A percentile compares a stretch with the other conserved stretches of the same genome.
These are phyloP conservation scores for Notolabrus celidotus DNA, from an alignment of 2,797 vertebrate genomes.

Conservation along the genomic window DNA sequence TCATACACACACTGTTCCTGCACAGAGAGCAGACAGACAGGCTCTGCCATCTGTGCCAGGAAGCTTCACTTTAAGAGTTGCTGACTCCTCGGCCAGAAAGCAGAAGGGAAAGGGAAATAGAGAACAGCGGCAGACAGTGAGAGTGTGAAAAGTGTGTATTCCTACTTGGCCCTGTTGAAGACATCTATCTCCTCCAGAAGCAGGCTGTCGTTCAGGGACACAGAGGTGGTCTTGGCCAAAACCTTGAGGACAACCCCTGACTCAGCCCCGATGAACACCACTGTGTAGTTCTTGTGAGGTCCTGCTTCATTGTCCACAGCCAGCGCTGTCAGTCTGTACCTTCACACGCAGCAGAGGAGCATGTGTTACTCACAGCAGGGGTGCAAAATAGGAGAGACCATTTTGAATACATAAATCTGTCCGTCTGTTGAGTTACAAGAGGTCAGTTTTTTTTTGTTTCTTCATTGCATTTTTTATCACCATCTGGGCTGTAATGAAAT, in stretches of 20 bases:
- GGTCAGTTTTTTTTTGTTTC: constrained; percentile 8
- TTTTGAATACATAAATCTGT: constrained; percentile 33
- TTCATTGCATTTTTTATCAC: neutral
- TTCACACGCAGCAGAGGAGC: constrained; percentile 67
- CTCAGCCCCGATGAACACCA: constrained; percentile 97
- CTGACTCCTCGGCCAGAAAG: constrained; percentile 48
- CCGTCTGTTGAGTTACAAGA: neutral
- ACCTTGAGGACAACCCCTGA: constrained; percentile 96
- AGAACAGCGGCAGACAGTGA: constrained; percentile 45
- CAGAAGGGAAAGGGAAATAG: constrained; percentile 50
- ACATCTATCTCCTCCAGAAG: constrained; percentile 98
- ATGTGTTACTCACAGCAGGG: constrained; percentile 46
- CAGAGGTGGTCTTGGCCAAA: constrained; percentile 91
- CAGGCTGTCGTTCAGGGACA: constrained; percentile 93
- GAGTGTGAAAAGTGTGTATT: constrained; percentile 14
- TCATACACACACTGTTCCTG: neutral
- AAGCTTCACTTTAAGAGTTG: constrained; percentile 47
- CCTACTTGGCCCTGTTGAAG: constrained; percentile 96
- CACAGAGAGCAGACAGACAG: constrained; percentile 30
- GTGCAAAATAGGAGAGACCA: constrained; percentile 19
- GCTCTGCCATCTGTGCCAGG: constrained; percentile 30
- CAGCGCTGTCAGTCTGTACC: constrained; percentile 94
- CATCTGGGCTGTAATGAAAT: neutral
- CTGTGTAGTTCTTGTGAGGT: constrained; percentile 95
- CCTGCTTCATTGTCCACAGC: constrained; percentile 94